Evolutionary conservation across 2,797 vertebrate genomes (phyloP), one percentile per base, ranked within the genome.

Genomic region (Pangasius macronema): DNA sequence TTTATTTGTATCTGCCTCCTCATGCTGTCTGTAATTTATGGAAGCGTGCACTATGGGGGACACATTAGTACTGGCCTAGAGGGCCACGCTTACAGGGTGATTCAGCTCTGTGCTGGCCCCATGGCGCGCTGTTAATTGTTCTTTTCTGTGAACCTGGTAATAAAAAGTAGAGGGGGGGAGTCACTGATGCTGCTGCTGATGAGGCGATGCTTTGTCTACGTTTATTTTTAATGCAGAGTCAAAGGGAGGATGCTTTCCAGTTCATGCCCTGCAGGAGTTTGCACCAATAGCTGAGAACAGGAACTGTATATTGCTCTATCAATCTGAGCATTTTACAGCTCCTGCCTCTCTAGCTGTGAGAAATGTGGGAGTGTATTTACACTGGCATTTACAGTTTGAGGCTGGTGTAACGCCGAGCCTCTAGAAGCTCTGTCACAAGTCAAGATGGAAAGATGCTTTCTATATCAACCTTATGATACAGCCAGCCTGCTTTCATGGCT

Each of bases 1-100:
- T 96, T 96, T 96, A 96, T 96, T 97, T 96, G 95, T 95, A 95
- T 95, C 95, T 96, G 95, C 94, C 95, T 95, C 91, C 93, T 92
- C 90, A 81, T 89, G 90, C 92, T 89, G 93, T 90, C 91, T 91
- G 92, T 93, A 95, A 96, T 95, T 95, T 96, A 96, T 95, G 92
- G 94, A 93, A 93, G 91, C 91, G 89, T 90, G 92, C 85, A 92
- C 93, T 89, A 88, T 89, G 93, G 93, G 92, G 93, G 93, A 94
- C 93, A 92, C 94, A 94, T 93, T 93, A 92, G 92, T 87, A 91
- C 77, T 85, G 87, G 90, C 89, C 93, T 91, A 92, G 88, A 88
- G 87, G 86, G 87, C 75, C 82, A 70, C 86, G 89, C 91, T 93
- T 90, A 91, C 84, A 90, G 93, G 91, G 86, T 91, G 90, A 90